phyloP scores from a whole-genome alignment of 23 tunicate genomes.

The Trididemnum nubilum region DNA sequence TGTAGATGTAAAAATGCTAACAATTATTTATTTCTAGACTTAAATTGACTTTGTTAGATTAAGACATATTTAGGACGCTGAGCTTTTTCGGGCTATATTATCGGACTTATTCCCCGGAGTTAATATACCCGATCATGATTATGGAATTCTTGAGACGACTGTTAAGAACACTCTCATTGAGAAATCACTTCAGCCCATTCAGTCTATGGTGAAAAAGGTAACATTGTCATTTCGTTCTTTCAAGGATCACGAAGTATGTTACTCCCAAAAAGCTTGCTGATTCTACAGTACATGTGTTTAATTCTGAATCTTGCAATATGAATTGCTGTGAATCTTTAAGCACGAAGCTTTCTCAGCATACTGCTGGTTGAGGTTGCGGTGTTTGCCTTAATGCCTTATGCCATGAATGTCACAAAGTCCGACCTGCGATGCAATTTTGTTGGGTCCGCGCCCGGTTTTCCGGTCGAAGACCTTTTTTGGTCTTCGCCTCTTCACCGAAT shows the following conservation, averaged over 20 bases:
- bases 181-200: constrained; percentile 69
- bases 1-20: too few species aligned
- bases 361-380: too few species aligned
- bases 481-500: too few species aligned
- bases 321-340: too few species aligned
- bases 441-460: too few species aligned
- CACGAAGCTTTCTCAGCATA: too few species aligned
- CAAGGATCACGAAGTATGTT: not conserved
- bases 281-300: not conserved
- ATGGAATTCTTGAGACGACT: constrained; percentile 84
- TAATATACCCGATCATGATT: constrained; percentile 96
- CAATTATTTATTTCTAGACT: too few species aligned
- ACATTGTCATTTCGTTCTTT: too few species aligned
- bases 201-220: constrained; percentile 79
- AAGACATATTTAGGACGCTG: constrained; percentile 78
- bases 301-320: not conserved
- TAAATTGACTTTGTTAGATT: not conserved
- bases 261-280: not conserved
- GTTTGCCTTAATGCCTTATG: too few species aligned
- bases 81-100: constrained; percentile 81
- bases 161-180: constrained; percentile 63
- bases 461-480: too few species aligned
- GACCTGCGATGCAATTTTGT: too few species aligned
- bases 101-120: constrained; percentile 97
- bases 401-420: too few species aligned